Evolutionary conservation across 2,888 invertebrate genomes (phyloP), one percentile per base, ranked within the genome.

Genomic region (Drosophila falleni): DNA sequence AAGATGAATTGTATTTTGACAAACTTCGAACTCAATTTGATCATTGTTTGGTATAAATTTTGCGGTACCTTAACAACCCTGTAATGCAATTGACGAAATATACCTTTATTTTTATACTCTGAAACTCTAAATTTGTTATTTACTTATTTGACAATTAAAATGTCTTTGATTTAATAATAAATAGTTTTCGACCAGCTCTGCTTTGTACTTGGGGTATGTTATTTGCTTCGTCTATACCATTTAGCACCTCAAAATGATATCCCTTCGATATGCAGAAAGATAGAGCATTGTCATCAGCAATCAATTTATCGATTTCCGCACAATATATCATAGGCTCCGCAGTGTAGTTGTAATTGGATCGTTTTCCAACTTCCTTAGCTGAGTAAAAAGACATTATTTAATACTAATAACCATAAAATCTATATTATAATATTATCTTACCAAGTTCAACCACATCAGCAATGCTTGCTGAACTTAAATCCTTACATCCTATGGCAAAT

Each of bases 211-310:
- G 13, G 11, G 15, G 13, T 10, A 4, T 9, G 0, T 5, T 26
- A 5, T 19, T 9, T 16, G 33, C 29, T 2, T 37, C 47, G 1
- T 1, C 4, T 0, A 71, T 10, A 11, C 64, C 71, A 19, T 71
- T 19, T 10, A 64, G 15, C 0, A 71, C 44, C 13, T 64, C 56
- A 44, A 71, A 71, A 4, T 26, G 5, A 37, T 58, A 71, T 64
- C 64, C 71, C 4, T 16, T 64, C 19, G 71, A 71, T 19, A 71
- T 71, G n/a, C 63, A 71, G 33, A 64, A 59, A 0, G 53, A 19
- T 0, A 71, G 23, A 8, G 71, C 64, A 2, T 31, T 44, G n/a
- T 71, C 49, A 50, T 71, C 49, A 11, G 53, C 44, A 44, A 71
- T 35, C 5, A 71, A 42, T 64, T 53, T 59, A 0, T 39, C 49